Evolutionary conservation across 2,113 vertebrate genomes (phyloP).

Genomic region (Balaeniceps rex): DNA sequence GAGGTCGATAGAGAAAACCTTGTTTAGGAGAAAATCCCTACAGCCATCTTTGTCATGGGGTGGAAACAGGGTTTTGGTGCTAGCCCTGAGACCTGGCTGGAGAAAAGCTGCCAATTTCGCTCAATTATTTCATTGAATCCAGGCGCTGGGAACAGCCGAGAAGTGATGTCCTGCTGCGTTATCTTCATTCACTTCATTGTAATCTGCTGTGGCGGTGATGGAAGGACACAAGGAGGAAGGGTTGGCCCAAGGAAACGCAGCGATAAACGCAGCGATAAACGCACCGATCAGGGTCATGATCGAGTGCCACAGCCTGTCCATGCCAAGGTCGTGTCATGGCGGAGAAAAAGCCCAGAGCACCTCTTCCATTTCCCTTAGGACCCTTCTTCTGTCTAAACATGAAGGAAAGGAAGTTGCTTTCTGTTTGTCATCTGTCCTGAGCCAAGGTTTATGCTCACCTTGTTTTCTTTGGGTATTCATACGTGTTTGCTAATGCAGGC

Average conservation of each 20-base stretch:
- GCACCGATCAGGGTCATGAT: too few relatives aligned
- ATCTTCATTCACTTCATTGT: not conserved
- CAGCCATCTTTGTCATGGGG: not conserved
- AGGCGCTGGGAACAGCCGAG: not conserved
- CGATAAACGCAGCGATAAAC: accelerated
- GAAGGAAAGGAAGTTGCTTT: not conserved
- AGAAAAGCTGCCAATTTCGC: not conserved
- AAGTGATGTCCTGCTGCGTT: accelerated
- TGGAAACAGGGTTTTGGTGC: not conserved
- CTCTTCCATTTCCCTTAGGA: not conserved
- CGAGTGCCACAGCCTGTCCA: not conserved
- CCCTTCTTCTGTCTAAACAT: not conserved
- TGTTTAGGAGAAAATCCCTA: slow-evolving; percentile 39
- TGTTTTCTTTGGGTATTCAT: not conserved
- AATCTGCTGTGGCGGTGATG: not conserved
- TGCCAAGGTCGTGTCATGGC: not conserved
- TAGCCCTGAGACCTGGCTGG: not conserved
- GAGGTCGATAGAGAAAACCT: not conserved
- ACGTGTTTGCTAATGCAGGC: not conserved
- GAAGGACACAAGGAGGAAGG: not conserved
- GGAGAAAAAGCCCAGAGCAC: not conserved
- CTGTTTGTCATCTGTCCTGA: not conserved
- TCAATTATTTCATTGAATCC: not conserved
- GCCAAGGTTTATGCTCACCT: not conserved
- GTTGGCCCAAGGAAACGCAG: not conserved